Evolutionary conservation across 2,113 vertebrate species (phyloP).

Genomic region (Leptocoma aspasia): DNA sequence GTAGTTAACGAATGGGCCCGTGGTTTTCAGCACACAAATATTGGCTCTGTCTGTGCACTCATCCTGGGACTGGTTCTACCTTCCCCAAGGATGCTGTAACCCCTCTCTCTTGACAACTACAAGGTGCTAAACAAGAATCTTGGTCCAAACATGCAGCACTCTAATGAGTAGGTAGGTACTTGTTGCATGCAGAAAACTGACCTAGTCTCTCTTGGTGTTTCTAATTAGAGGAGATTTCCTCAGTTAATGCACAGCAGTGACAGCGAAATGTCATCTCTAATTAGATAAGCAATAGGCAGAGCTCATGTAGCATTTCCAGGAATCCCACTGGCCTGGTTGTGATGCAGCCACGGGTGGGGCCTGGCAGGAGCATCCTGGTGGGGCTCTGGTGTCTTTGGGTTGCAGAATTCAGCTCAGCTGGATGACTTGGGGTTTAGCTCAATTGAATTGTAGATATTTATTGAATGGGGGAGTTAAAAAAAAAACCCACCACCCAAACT

Average conservation of each 20-base stretch:
- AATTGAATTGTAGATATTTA: constrained; percentile 68
- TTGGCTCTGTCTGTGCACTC: constrained; percentile 44
- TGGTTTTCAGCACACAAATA: constrained; percentile 21
- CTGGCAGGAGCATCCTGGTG: not conserved
- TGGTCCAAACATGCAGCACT: constrained; percentile 49
- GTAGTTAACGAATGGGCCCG: not conserved
- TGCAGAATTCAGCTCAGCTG: constrained; percentile 8
- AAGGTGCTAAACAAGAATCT: constrained; percentile 72
- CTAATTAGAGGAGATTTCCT: constrained; percentile 25
- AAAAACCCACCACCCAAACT: not conserved
- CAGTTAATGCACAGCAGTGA: constrained; percentile 28
- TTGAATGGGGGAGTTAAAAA: constrained; percentile 34
- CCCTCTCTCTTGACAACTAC: constrained; percentile 22
- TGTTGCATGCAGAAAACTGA: constrained; percentile 67
- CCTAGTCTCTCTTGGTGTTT: not conserved
- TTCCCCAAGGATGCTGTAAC: constrained; percentile 2
- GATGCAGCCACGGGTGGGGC: not conserved
- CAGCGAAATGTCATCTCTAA: constrained; percentile 41
- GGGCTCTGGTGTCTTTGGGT: not conserved
- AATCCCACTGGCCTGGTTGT: not conserved
- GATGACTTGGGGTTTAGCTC: constrained; percentile 35
- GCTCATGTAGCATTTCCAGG: constrained; percentile 46
- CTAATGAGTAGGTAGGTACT: constrained; percentile 59
- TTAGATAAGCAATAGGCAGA: constrained; percentile 39
- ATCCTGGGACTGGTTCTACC: constrained; percentile 1